Conservation (phyloP, 2,797 vertebrate species). For the Hyperoplus lanceolatus region DNA sequence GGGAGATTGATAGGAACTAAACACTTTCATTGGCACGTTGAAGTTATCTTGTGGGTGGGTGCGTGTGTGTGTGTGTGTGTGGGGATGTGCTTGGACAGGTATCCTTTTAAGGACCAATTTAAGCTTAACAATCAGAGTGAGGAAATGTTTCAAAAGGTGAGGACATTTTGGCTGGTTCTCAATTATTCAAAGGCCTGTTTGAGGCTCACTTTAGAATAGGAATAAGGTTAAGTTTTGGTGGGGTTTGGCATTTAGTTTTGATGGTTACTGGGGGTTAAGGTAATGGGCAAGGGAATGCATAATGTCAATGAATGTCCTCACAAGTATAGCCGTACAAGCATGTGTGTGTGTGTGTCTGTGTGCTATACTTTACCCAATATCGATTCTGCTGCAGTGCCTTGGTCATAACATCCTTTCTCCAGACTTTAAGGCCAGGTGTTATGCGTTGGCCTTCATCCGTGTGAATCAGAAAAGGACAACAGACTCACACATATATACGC, state of each 20-base stretch:
- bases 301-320: no score
- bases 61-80: background rate
- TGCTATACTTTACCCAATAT: conserved; percentile 34
- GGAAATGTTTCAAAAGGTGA: no score
- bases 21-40: conserved; percentile 50
- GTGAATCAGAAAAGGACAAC: conserved; percentile 45
- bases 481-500: conserved; percentile 8
- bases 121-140: no score
- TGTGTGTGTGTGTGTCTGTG: background rate
- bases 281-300: no score
- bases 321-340: no score
- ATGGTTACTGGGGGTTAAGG: no score
- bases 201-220: no score
- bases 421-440: conserved; percentile 43
- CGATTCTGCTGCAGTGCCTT: conserved; percentile 45
- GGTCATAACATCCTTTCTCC: conserved; percentile 23
- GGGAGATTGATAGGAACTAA: conserved; percentile 64
- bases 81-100: background rate
- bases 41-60: conserved; percentile 30
- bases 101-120: no score
- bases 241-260: no score
- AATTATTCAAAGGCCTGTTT: no score
- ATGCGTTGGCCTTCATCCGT: conserved; percentile 20
- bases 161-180: no score
- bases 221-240: background rate